These are phyloP conservation scores for Ctenodactylus gundi DNA, from an alignment of 2,113 vertebrate genomes.

Conservation along the genomic window DNA sequence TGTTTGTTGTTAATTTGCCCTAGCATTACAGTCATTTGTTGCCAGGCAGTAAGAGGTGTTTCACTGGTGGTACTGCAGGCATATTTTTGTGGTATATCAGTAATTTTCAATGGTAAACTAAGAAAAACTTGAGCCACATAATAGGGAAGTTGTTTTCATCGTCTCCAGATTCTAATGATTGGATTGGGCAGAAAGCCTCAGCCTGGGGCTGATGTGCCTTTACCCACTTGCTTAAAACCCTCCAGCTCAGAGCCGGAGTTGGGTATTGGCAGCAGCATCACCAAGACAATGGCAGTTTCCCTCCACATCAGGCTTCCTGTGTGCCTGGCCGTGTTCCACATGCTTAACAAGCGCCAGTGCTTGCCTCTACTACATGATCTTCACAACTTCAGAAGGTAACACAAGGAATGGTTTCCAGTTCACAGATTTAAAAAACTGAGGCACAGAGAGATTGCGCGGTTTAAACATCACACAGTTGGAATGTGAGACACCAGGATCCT, in stretches of 20 bases:
- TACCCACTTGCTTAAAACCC: background rate
- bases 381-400: background rate
- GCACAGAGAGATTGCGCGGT: background rate
- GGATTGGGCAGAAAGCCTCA: background rate
- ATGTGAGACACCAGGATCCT: background rate
- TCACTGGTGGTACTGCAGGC: background rate
- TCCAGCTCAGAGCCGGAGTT: background rate
- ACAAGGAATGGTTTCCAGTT: background rate
- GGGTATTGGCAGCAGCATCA: background rate
- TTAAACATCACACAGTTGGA: background rate
- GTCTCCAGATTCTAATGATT: background rate
- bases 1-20: background rate
- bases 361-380: background rate
- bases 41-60: background rate
- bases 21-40: background rate
- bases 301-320: background rate
- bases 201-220: background rate
- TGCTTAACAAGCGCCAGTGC: too few species aligned
- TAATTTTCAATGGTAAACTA: background rate
- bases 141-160: background rate
- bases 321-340: background rate
- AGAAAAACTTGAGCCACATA: slow-evolving; percentile 16
- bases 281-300: background rate
- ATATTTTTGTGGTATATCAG: background rate
- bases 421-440: background rate